Percentiles rank a stretch among this genome's conserved stretches.
phyloP scores from a whole-genome alignment of 2,113 vertebrate species.

The Mustela lutreola region DNA sequence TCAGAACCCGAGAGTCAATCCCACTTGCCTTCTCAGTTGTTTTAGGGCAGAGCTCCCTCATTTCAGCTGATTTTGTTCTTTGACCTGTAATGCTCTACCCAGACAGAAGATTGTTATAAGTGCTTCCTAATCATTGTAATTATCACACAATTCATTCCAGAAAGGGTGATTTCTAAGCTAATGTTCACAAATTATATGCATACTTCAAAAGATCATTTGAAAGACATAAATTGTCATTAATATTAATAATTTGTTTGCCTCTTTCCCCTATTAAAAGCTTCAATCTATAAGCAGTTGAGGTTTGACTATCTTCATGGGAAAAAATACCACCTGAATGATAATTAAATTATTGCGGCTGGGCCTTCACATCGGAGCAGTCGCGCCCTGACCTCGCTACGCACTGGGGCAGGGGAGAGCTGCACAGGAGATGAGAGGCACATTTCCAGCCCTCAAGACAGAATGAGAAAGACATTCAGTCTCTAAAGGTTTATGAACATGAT shows the following conservation, averaged over 20 bases:
- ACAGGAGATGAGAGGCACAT: background rate
- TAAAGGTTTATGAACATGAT: background rate
- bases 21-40: background rate
- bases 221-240: constrained; percentile 63
- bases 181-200: constrained; percentile 67
- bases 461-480: background rate
- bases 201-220: constrained; percentile 66
- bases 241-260: constrained; percentile 67
- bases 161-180: constrained; percentile 66
- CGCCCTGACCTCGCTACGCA: background rate
- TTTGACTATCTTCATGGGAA: constrained; percentile 58
- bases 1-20: background rate
- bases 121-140: constrained; percentile 59
- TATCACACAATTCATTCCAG: constrained; percentile 60
- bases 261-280: constrained; percentile 54
- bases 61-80: constrained; percentile 54
- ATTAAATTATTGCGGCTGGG: constrained; percentile 37
- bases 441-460: background rate
- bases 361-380: background rate
- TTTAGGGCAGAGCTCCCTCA: background rate
- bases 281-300: constrained; percentile 27
- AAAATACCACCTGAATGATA: constrained; percentile 54
- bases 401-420: background rate
- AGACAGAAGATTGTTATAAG: constrained; percentile 21
- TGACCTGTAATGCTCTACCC: background rate